phyloP scores from a whole-genome alignment of 2,797 vertebrate species.

The Rhinogobio ventralis region DNA sequence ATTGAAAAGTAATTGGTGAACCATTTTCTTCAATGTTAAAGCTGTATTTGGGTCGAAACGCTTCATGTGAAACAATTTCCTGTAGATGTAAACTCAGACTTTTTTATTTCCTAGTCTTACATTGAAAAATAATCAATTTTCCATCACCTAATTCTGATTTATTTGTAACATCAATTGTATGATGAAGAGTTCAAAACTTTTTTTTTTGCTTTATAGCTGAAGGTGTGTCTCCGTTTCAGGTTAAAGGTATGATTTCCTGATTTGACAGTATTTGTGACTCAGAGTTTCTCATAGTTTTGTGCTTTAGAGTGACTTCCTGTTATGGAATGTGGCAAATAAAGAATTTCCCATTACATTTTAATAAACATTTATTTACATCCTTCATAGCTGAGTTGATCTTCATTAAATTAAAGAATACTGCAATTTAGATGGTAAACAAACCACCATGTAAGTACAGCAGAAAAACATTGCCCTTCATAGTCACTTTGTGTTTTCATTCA shows the following conservation, averaged over 20 bases:
- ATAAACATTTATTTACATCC: background rate
- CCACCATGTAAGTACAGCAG: background rate
- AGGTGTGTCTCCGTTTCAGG: background rate
- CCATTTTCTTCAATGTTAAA: background rate
- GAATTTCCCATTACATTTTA: background rate
- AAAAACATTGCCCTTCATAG: background rate
- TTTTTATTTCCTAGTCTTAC: background rate
- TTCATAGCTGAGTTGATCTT: background rate
- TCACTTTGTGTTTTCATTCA: background rate
- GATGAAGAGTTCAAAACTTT: background rate
- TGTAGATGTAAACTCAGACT: too few relatives aligned
- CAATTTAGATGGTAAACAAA: background rate
- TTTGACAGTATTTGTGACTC: background rate
- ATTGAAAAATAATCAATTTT: background rate
- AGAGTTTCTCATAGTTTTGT: background rate
- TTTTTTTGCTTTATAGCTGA: background rate
- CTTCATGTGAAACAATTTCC: background rate
- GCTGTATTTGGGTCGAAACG: background rate
- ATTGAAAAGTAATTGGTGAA: background rate
- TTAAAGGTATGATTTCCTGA: background rate
- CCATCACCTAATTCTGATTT: background rate
- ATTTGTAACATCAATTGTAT: background rate
- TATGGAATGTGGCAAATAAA: too few relatives aligned
- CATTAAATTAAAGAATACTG: background rate
- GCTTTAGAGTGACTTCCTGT: background rate